phyloP scores from a whole-genome alignment of 2,797 vertebrate genomes.

The Bucorvus abyssinicus region DNA sequence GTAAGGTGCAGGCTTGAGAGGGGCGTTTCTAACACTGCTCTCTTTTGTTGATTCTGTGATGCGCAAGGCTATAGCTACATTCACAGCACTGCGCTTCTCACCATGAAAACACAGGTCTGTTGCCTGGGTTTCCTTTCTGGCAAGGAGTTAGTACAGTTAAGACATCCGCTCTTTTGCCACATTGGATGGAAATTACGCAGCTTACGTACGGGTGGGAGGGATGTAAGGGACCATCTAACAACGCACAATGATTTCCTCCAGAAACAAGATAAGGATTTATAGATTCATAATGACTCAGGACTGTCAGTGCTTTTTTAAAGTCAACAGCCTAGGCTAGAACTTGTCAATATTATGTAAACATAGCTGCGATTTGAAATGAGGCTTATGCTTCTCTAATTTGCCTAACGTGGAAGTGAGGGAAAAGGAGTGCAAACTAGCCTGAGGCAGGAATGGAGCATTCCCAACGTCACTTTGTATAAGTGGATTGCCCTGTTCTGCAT shows the following conservation, averaged over 20 bases:
- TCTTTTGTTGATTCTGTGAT: background rate
- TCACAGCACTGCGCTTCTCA: background rate
- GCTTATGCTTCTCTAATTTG: background rate
- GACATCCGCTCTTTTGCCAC: background rate
- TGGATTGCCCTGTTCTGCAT: background rate
- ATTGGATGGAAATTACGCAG: background rate
- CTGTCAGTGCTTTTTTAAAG: background rate
- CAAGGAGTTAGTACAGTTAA: background rate
- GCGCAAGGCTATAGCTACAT: fast-evolving
- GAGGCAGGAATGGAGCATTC: background rate
- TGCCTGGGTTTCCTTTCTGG: background rate
- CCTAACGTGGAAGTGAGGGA: background rate
- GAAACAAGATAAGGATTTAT: background rate
- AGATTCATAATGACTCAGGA: constrained; percentile 71
- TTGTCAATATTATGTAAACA: constrained; percentile 33
- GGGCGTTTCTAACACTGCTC: background rate
- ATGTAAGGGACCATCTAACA: background rate
- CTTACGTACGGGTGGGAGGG: background rate
- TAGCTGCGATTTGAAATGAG: background rate
- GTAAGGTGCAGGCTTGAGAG: background rate
- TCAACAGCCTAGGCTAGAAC: background rate
- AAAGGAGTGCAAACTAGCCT: constrained; percentile 35
- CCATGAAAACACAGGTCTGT: background rate
- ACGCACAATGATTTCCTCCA: background rate
- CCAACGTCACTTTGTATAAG: background rate